These are phyloP conservation scores for Zygaena filipendulae DNA, from an alignment of 2,888 invertebrate genomes.

Conservation along the genomic window DNA sequence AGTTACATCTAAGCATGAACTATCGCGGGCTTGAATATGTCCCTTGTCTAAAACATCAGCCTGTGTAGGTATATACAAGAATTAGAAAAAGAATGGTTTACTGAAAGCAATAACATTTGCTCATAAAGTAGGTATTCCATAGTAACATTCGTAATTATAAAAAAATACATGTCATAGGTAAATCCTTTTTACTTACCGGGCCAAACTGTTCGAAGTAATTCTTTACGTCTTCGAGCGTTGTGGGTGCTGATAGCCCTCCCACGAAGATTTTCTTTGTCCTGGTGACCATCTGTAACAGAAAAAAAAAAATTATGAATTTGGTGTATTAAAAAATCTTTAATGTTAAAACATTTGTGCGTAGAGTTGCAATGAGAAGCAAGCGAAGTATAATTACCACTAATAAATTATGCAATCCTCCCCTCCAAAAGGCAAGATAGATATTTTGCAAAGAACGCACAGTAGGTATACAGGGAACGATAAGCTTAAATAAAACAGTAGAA, in stretches of 20 bases:
- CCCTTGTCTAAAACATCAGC: no score
- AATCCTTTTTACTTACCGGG: conserved; percentile 94
- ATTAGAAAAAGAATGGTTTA: no score
- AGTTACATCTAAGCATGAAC: no score
- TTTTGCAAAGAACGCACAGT: conserved; percentile 37
- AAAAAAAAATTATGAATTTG: conserved; percentile 6
- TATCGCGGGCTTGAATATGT: no score
- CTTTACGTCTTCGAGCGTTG: conserved; percentile 99
- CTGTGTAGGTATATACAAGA: no score
- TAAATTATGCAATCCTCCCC: conserved; percentile 49
- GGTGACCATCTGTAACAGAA: conserved; percentile 94
- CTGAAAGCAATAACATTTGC: no score
- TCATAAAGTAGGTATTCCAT: no score
- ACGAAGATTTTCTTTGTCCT: conserved; percentile 99
- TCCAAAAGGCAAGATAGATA: conserved; percentile 30
- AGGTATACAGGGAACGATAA: no score
- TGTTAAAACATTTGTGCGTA: conserved; percentile 12
- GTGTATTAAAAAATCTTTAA: conserved; percentile 6
- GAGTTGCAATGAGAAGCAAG: conserved; percentile 15
- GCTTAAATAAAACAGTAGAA: no score
- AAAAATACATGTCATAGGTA: no score
- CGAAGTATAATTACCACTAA: conserved; percentile 50
- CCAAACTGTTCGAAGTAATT: conserved; percentile 99
- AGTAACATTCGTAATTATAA: no score
- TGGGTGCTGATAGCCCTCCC: conserved; percentile 98